Conservation (phyloP, 92 coral and sea anemone genomes). For the Galaxea fascicularis region DNA sequence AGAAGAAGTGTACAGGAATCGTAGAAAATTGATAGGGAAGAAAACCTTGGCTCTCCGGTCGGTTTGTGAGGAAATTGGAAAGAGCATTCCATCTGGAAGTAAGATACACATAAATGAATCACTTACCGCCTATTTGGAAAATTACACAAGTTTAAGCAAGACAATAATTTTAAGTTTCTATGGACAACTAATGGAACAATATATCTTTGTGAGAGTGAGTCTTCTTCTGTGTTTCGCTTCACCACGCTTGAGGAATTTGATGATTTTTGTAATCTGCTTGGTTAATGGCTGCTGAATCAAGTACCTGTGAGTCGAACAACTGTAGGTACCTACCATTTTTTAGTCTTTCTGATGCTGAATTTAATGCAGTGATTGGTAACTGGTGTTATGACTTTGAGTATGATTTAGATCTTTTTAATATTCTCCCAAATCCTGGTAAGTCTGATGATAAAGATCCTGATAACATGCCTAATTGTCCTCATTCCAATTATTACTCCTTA, state of each 20-base stretch:
- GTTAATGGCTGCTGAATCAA: constrained; percentile 5
- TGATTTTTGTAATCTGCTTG: constrained; percentile 19
- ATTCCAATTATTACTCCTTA: constrained; percentile 36
- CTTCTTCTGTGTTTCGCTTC: constrained; percentile 17
- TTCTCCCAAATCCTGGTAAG: constrained; percentile 62
- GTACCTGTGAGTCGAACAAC: background rate
- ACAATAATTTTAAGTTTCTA: constrained; percentile 42
- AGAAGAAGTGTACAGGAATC: constrained; percentile 37
- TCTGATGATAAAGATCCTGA: constrained; percentile 62
- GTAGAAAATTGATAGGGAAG: constrained; percentile 17
- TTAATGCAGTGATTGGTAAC: constrained; percentile 21
- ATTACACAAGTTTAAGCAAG: constrained; percentile 45
- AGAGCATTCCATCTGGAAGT: background rate
- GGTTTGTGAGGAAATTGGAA: background rate
- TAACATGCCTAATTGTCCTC: constrained; percentile 46
- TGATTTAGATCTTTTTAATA: constrained; percentile 53
- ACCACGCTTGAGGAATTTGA: constrained; percentile 38
- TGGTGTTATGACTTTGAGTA: constrained; percentile 20
- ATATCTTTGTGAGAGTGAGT: constrained; percentile 27
- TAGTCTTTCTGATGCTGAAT: constrained; percentile 34
- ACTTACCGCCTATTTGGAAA: constrained; percentile 47
- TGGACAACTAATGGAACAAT: constrained; percentile 61
- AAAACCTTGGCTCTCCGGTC: constrained; percentile 23
- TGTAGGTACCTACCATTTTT: constrained; percentile 23
- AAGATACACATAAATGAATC: constrained; percentile 58